Base-by-base conservation (phyloP, 2,888 invertebrate species). In the Graphium colonna region DNA sequence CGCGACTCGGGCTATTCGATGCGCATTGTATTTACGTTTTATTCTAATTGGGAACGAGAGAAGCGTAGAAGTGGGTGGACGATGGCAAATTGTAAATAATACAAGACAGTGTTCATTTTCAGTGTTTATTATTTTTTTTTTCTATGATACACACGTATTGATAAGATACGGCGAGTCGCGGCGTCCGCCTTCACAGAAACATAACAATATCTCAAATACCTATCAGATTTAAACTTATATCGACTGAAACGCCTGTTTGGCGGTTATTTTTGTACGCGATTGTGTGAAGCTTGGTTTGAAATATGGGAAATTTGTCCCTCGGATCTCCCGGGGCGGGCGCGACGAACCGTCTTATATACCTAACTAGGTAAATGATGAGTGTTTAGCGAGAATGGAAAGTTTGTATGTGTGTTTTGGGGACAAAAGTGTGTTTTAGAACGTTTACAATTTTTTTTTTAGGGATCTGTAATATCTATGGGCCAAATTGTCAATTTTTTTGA, bases 101-200 rank as follows among this genome's bases (percentile, higher is more conserved):
- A 87, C 74, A 75, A 78, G 70, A 80, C 75, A 71, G 77, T 83
- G 82, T 84, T 83, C 82, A 81, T 80, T 85, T 76, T 79, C 80
- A 84, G 76, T 80, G 75, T 84, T 84, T 79, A 80, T 84, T 33
- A 33, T 2, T 33, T 83, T 82, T 86, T 79, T 79, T 85, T 82
- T 83, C 83, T 79, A 79, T 81, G 78, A 79, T 73, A 79, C 80
- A 80, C 77, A 71, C 75, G 74, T 73, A 72, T 71, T n/a, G 63
- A 69, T 67, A 58, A 63, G 31, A 51, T 56, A 64, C 61, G n/a
- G 64, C 60, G 69, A 69, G 63, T 74, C 73, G 76, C 73, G 78
- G 65, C 74, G 69, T 69, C 63, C 54, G 59, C 31, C 40, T 33
- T 9, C 17, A 1, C 12, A 9, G 21, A 16, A 17, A n/a, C n/a